Base-by-base conservation (phyloP, 2,797 vertebrate species). In the Lepus townsendii region DNA sequence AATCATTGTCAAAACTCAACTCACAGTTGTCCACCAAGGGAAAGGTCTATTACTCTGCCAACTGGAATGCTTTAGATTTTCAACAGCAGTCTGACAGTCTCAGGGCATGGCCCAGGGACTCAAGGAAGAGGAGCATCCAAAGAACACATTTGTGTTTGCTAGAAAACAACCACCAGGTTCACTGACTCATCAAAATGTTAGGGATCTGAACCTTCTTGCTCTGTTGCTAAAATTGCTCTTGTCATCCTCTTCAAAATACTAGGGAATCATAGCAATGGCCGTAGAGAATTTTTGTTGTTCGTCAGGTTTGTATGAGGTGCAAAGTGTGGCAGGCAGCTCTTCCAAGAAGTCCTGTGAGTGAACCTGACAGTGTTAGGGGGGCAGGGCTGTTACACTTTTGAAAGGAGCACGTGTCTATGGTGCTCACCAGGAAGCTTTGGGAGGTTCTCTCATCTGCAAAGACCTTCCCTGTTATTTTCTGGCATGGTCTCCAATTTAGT, bases 101-200 rank as follows among this genome's bases (percentile, higher is more conserved):
- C 30, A 92, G 93, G 63, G 47, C 50, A 63, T 72, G 42, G 85
- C 30, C 91, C 52, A 65, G 73, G 57, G 14, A 88, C 42, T 12
- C 1, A 1, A 42, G 73, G 78, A 75, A 73, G 69, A 83, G 60
- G 42, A 54, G 8, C 3, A 14, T 85, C n/a, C 91, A 93, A 94
- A 96, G 68, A 95, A 50, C 20, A 69, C 35, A 76, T 95, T 94
- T 93, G 85, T 52, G 65, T 90, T 94, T 95, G 54, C 26, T 85
- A 91, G 86, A 88, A 92, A 96, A 94, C 32, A 30, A 83, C 24
- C 30, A 57, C 57, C 71, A 73, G 84, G 20, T 71, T 82, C 76
- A 85, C 27, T 75, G 72, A 83, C 68, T 88, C 35, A 7, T 35
- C 90, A 85, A 24, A 27, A 62, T 86, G 16, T 54, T 38, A 77